phyloP scores from a whole-genome alignment of 1,140 invertebrate genomes.

The Mactra quadrangularis region DNA sequence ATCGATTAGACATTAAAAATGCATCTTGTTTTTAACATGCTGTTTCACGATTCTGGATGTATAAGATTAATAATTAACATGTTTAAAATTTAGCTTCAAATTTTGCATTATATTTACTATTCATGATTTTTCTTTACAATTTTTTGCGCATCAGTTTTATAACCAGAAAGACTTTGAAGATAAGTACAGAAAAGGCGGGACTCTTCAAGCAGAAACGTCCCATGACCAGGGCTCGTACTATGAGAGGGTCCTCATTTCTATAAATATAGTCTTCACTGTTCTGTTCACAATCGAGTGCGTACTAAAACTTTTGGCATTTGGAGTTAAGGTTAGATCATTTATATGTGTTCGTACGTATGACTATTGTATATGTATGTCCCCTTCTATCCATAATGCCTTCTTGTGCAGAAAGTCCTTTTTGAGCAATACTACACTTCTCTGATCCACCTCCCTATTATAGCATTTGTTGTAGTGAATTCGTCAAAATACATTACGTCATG shows the following conservation, averaged over 20 bases:
- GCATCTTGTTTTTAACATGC: too few relatives aligned
- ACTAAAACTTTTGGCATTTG: conserved; percentile 98
- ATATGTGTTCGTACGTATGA: conserved; percentile 24
- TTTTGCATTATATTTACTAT: conserved; percentile 27
- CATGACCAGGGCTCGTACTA: conserved; percentile 57
- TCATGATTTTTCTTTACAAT: conserved; percentile 56
- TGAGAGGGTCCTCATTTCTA: conserved; percentile 85
- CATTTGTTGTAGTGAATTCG: too few relatives aligned
- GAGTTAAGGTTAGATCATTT: conserved; percentile 91
- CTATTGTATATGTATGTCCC: conserved; percentile 30
- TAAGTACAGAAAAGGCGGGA: conserved; percentile 4
- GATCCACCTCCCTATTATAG: too few relatives aligned
- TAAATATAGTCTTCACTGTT: conserved; percentile 97
- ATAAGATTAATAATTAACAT: too few relatives aligned
- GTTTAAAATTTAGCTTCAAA: too few relatives aligned
- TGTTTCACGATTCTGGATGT: too few relatives aligned
- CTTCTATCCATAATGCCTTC: neutral
- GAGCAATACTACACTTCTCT: too few relatives aligned
- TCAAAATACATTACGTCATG: too few relatives aligned
- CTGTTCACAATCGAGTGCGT: conserved; percentile 98
- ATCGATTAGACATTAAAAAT: too few relatives aligned
- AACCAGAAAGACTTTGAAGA: conserved; percentile 61
- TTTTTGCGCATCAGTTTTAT: conserved; percentile 75
- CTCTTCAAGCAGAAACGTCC: conserved; percentile 5
- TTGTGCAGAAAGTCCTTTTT: too few relatives aligned